Evolutionary conservation across 1,140 invertebrate genomes (phyloP).

Genomic region (Piezodorus guildinii): DNA sequence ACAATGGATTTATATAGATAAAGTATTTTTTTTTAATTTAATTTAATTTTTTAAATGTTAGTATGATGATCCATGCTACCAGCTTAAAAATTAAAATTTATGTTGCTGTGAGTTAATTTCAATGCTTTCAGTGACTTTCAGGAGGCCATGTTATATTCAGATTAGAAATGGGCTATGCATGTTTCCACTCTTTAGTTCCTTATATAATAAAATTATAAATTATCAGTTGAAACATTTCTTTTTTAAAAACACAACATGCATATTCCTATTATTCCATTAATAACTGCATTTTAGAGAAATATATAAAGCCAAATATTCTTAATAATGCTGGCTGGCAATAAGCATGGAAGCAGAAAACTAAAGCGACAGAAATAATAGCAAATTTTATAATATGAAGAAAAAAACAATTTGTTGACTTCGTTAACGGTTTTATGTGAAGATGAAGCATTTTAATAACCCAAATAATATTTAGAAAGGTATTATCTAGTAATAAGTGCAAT

Average conservation of each 20-base stretch:
- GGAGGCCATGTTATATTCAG: no score
- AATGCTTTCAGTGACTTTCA: no score
- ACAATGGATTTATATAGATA: no score
- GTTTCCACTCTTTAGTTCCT: no score
- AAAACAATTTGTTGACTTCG: neutral
- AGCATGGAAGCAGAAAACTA: conserved; percentile 9
- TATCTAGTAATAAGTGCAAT: neutral
- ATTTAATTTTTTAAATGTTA: no score
- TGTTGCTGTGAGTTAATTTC: no score
- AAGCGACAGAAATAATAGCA: neutral
- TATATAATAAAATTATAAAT: no score
- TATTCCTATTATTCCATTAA: neutral
- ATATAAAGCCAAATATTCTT: neutral
- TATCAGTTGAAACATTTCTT: neutral
- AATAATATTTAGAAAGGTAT: neutral
- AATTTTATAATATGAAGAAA: neutral
- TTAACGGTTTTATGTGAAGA: neutral
- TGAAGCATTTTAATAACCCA: neutral
- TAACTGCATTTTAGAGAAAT: no score
- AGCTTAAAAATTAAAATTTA: no score
- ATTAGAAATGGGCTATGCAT: no score
- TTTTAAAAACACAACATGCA: conserved; percentile 4
- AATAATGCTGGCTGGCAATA: conserved; percentile 4
- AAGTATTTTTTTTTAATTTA: no score
- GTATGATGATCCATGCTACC: no score